Evolutionary conservation across 2,797 vertebrate species (phyloP), one percentile per base, ranked within the genome.

Genomic region (Bradypodion ventrale): DNA sequence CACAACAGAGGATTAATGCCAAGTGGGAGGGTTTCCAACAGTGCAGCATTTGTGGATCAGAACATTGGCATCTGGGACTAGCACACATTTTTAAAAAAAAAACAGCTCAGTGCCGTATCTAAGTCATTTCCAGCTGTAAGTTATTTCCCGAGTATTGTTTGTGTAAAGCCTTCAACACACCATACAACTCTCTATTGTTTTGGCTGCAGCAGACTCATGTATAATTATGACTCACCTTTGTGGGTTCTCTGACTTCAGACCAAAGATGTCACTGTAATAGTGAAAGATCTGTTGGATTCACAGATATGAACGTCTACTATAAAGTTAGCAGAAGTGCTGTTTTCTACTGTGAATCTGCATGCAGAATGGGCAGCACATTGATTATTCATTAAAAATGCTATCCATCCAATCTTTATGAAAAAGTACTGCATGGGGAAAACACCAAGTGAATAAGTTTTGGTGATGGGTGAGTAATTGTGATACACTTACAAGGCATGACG

Each of bases 401-500:
- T n/a, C n/a, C n/a, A n/a, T n/a, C 32, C 49, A 29, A 68, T 5
- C 19, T 80, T 80, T 29, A 59, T 44, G 32, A 77, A 52, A 10
- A 77, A 46, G 52, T 52, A 8, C 35, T 68, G 42, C 59, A 25
- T 80, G 32, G 3, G 13, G 75, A 75, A n/a, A 29, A 3, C 32
- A 8, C 60, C 56, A 72, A 27, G 27, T 19, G 23, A 69, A 13
- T 8, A 70, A 37, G 27, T 69, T 68, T 46, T 66, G 65, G 65
- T 29, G 37, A n/a, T 27, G 29, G n/a, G 52, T 27, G 73, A 32
- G 46, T 35, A 62, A 81, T 25, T 70, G 37, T 5, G 19, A 2
- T 23, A 40, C 66, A 73, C 27, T 27, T 27, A 8, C n/a, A 76
- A 65, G 42, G n/a, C 82, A 77, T 82, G 78, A 35, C 72, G 87